Evolutionary conservation across 2,888 invertebrate genomes (phyloP).

Genomic region (Agonum fuliginosum): DNA sequence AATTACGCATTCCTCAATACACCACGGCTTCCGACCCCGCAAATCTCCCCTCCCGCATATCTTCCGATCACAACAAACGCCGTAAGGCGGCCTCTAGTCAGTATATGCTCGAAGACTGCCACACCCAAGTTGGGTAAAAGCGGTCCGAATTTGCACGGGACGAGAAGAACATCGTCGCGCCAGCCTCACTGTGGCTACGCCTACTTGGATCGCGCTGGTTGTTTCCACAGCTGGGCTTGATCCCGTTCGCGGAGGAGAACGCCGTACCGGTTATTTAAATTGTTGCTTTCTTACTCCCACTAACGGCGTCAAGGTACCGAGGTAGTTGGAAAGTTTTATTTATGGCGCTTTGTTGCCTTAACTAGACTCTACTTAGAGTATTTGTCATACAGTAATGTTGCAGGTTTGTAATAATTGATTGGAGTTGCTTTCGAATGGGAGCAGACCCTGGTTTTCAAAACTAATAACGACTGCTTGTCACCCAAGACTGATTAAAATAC

Average conservation of each 20-base stretch:
- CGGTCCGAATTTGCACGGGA: no score
- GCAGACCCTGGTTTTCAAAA: neutral
- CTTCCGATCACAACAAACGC: no score
- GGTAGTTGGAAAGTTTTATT: neutral
- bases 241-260: neutral
- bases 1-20: no score
- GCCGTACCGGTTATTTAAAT: slow-evolving; percentile 36
- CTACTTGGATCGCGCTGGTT: neutral
- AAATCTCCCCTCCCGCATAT: no score
- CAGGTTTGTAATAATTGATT: no score
- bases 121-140: no score
- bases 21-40: no score
- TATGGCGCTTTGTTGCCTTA: slow-evolving; percentile 17
- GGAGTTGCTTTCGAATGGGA: neutral
- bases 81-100: no score
- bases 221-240: slow-evolving; percentile 12
- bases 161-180: no score
- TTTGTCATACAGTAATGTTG: neutral
- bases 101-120: no score
- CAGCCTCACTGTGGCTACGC: slow-evolving; percentile 1
- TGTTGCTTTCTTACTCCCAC: slow-evolving; percentile 38
- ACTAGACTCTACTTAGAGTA: neutral
- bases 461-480: neutral
- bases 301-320: no score
- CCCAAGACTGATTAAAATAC: no score